These are phyloP conservation scores for Pelusios castaneus DNA, from an alignment of 2,113 vertebrate genomes.

Conservation along the genomic window DNA sequence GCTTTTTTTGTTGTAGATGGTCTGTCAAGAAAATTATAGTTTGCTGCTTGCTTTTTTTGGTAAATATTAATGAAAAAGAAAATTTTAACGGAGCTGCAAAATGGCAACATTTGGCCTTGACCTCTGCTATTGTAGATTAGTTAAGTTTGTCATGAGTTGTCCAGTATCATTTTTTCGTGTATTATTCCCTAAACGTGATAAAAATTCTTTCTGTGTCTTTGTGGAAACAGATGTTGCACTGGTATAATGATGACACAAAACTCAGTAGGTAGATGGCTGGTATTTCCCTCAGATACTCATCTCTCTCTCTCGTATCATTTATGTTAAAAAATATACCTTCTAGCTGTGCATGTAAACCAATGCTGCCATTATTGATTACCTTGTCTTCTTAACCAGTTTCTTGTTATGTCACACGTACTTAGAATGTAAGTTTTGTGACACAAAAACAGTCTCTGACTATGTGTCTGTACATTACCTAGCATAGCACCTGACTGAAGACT, in stretches of 20 bases:
- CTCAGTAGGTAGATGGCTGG: neutral
- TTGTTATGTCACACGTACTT: neutral
- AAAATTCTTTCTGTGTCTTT: neutral
- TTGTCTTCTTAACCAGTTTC: neutral
- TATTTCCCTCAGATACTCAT: neutral
- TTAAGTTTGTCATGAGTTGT: neutral
- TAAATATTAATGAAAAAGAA: neutral
- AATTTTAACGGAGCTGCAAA: neutral
- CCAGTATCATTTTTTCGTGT: neutral
- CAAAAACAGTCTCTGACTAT: neutral
- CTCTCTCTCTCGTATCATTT: neutral
- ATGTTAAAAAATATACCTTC: neutral
- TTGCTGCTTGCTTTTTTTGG: neutral
- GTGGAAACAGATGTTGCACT: neutral
- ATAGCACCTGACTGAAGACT: neutral
- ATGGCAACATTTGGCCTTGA: neutral
- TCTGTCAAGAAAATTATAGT: neutral
- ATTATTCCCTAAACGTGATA: neutral
- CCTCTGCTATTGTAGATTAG: neutral
- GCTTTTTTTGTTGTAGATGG: neutral
- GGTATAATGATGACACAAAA: neutral
- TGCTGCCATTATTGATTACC: neutral
- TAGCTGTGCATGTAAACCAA: neutral
- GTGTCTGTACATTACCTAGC: neutral
- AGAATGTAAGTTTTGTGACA: rapidly evolving